These are phyloP conservation scores for Argyresthia albistria DNA, from an alignment of 2,888 invertebrate species.

Conservation along the genomic window DNA sequence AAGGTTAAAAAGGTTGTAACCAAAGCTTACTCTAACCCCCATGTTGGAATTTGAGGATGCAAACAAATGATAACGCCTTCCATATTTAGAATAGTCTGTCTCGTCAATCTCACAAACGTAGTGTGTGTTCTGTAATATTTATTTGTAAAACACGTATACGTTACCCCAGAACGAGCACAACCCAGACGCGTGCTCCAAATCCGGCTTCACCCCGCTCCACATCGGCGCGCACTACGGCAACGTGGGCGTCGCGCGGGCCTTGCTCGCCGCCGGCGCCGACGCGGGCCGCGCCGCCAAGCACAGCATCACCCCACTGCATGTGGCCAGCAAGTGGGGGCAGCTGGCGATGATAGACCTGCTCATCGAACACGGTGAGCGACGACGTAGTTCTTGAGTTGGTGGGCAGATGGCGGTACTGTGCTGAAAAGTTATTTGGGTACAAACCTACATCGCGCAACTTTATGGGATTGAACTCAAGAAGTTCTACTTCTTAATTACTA, in stretches of 20 bases:
- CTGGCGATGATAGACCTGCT: constrained; percentile 92
- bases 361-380: constrained; percentile 76
- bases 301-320: constrained; percentile 97
- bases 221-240: constrained; percentile 99
- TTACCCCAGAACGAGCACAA: constrained; percentile 92
- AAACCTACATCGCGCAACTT: too few relatives aligned
- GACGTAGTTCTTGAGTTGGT: background rate
- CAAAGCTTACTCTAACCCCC: too few relatives aligned
- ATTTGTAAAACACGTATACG: too few relatives aligned
- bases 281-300: constrained; percentile 97
- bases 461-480: too few relatives aligned
- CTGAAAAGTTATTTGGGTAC: too few relatives aligned
- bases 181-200: constrained; percentile 97
- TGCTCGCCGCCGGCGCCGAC: constrained; percentile 93
- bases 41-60: too few relatives aligned
- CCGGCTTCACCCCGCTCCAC: constrained; percentile 98
- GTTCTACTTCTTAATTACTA: too few relatives aligned
- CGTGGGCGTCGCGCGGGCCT: constrained; percentile 90
- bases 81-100: too few relatives aligned
- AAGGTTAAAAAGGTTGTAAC: too few relatives aligned
- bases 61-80: too few relatives aligned
- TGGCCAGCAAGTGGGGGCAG: constrained; percentile 99
- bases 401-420: background rate
- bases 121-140: too few relatives aligned
- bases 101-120: too few relatives aligned